These are phyloP conservation scores for Odontocolon sp. DNA, from an alignment of 2,888 invertebrate species.

Conservation along the genomic window DNA sequence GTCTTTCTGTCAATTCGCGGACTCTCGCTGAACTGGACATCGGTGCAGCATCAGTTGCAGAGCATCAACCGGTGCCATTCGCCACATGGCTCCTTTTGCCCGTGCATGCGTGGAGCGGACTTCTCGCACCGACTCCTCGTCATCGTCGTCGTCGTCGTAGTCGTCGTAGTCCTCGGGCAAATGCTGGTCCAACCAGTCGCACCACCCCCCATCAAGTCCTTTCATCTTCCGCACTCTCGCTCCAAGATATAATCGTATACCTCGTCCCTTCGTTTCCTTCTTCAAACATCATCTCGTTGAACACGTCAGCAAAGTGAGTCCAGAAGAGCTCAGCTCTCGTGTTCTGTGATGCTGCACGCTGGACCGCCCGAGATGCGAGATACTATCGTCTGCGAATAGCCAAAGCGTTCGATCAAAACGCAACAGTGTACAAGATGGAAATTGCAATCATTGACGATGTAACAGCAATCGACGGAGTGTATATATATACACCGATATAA, in stretches of 20 bases:
- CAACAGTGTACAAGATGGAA: too few relatives aligned
- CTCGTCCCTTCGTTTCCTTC: constrained; percentile 45
- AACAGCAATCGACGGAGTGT: too few relatives aligned
- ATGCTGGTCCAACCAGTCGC: constrained; percentile 2
- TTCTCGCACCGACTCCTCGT: background rate
- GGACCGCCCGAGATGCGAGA: too few relatives aligned
- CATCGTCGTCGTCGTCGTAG: too few relatives aligned
- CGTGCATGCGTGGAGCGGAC: background rate
- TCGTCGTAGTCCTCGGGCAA: too few relatives aligned
- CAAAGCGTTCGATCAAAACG: constrained; percentile 1
- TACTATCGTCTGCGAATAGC: background rate
- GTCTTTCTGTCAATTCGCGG: constrained; percentile 38
- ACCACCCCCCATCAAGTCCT: constrained; percentile 12
- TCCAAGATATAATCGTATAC: constrained; percentile 26
- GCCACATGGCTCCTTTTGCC: constrained; percentile 41
- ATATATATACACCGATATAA: too few relatives aligned
- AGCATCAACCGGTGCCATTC: constrained; percentile 12
- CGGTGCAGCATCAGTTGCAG: constrained; percentile 2
- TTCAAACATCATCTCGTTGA: constrained; percentile 37
- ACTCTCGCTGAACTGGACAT: constrained; percentile 13
- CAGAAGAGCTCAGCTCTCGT: background rate
- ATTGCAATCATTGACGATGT: too few relatives aligned
- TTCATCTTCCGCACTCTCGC: constrained; percentile 38
- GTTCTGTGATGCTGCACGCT: too few relatives aligned
- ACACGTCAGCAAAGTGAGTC: background rate